A percentile compares a stretch with the other conserved stretches of the same genome.
Conservation (phyloP, 1,140 invertebrate genomes). For the Atopsyche davidsoni region DNA sequence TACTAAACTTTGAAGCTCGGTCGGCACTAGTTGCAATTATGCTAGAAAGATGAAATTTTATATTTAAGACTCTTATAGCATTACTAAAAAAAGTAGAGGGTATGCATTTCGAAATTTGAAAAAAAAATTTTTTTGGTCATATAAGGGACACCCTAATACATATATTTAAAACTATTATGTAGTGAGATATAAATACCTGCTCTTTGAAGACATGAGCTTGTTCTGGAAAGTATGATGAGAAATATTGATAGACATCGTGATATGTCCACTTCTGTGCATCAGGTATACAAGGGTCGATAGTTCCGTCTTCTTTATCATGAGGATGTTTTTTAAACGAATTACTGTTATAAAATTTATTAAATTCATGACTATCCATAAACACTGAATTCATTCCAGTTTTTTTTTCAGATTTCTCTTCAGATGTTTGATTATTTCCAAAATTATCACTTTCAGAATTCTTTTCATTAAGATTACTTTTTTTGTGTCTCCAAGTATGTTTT, state of each 20-base stretch:
- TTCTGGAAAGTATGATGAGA: constrained; percentile 65
- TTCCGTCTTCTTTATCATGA: constrained; percentile 32
- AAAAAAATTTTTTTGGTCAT: too few species aligned
- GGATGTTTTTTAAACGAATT: constrained; percentile 18
- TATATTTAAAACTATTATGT: too few species aligned
- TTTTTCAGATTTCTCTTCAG: constrained; percentile 3
- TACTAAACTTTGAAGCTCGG: too few species aligned
- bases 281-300: constrained; percentile 63
- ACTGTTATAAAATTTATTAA: constrained; percentile 14
- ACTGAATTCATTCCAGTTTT: constrained; percentile 17
- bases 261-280: constrained; percentile 75
- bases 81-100: too few species aligned
- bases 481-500: constrained; percentile 12
- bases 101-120: too few species aligned
- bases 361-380: constrained; percentile 22
- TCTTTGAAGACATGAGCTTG: constrained; percentile 71
- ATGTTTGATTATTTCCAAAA: background rate
- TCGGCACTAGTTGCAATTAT: too few species aligned
- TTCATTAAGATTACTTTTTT: constrained; percentile 1
- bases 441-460: constrained; percentile 4
- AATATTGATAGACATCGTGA: constrained; percentile 76
- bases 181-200: constrained; percentile 54
- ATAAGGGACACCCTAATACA: too few species aligned
- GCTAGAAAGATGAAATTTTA: too few species aligned
- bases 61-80: too few species aligned